Base-by-base conservation (phyloP, 2,797 vertebrate genomes). In the Urosaurus nigricauda region DNA sequence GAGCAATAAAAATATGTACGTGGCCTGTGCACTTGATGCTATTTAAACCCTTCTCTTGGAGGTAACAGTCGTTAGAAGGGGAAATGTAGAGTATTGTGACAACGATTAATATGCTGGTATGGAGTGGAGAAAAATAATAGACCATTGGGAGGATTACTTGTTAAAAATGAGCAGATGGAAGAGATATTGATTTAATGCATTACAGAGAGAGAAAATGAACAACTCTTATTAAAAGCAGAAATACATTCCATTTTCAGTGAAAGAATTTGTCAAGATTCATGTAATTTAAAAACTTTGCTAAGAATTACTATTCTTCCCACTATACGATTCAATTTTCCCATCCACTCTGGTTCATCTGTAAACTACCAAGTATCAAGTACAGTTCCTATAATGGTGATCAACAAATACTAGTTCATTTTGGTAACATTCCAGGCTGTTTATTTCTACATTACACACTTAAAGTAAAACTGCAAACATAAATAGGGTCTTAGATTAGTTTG, bases 211-310 rank as follows among this genome's bases (percentile, higher is more conserved):
- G 79, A 26, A 90, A 29, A 81, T 86, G 43, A n/a, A n/a, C n/a
- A n/a, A n/a, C n/a, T n/a, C 88, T 71, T 60, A 86, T 81, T n/a
- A 83, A 91, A 91, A 88, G n/a, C 32, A 88, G 9, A 88, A 93
- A 13, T 84, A 91, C 88, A 81, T 77, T 86, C 84, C 65, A 88
- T 91, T 92, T 93, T 47, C 53, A 87, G 9, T 82, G 75, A 87
- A 86, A 78, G 58, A 70, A 14, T 32, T 47, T 90, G 74, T 83
- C 32, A 75, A 91, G 73, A 68, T 70, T 88, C 88, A 92, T 88
- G 87, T 58, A 74, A 84, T 26, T 71, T 58, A 71, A 9, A 92
- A 90, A 32, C 0, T 84, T 84, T 90, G 86, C 70, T 68, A 89
- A 87, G 71, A 88, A 63, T 74, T 68, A 17, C 47, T 83, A 43